Evolutionary conservation across 2,113 vertebrate species (phyloP).

Genomic region (Piaya cayana): DNA sequence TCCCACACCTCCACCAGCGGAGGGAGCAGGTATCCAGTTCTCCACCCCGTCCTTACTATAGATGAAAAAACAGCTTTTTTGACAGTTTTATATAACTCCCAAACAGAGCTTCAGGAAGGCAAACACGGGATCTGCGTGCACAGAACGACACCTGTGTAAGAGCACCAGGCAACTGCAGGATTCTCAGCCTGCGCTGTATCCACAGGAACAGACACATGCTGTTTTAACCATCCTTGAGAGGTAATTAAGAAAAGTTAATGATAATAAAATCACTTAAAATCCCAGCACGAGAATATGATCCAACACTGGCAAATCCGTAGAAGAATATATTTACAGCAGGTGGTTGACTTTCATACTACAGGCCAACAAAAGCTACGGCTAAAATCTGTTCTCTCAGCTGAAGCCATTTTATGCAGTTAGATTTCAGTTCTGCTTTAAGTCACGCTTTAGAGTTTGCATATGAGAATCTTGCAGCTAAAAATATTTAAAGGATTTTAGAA

Average conservation of each 20-base stretch:
- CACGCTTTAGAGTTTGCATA: neutral
- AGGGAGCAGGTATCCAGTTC: neutral
- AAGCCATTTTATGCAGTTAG: neutral
- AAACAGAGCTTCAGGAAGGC: neutral
- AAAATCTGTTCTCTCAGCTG: neutral
- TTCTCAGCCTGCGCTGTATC: neutral
- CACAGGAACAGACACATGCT: neutral
- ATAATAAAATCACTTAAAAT: neutral
- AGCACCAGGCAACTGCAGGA: neutral
- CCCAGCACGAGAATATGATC: neutral
- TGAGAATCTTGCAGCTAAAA: neutral
- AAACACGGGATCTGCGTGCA: neutral
- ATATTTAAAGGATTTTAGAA: neutral
- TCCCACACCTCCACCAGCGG: neutral
- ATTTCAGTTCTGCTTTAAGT: neutral
- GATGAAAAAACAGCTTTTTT: neutral
- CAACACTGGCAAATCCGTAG: neutral
- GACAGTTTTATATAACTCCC: neutral
- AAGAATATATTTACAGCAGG: neutral
- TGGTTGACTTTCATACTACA: neutral
- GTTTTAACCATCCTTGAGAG: neutral
- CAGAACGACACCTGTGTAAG: neutral
- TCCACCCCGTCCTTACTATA: neutral
- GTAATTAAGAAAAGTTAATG: neutral
- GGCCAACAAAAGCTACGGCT: neutral